Conservation (phyloP, 1,140 invertebrate genomes). For the Zophobas morio region DNA sequence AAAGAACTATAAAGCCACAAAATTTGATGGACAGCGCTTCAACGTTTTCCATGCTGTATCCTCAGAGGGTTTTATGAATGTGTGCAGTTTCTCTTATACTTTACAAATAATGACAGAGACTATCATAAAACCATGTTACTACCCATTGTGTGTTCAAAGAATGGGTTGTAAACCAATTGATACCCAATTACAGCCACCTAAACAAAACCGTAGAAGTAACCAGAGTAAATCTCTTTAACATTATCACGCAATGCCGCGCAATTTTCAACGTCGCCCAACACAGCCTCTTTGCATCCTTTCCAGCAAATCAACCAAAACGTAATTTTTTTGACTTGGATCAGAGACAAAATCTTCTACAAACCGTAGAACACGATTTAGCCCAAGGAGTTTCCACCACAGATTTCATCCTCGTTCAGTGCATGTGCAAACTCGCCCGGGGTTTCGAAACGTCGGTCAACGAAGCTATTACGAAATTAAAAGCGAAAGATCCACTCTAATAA, state of each 20-base stretch:
- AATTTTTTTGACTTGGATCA: slow-evolving; percentile 85
- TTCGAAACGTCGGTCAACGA: slow-evolving; percentile 74
- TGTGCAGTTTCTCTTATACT: too few species aligned
- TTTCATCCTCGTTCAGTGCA: slow-evolving; percentile 91
- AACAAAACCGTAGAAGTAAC: slow-evolving; percentile 91
- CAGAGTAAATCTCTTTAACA: slow-evolving; percentile 95
- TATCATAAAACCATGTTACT: too few species aligned
- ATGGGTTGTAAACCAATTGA: too few species aligned
- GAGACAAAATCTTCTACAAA: slow-evolving; percentile 85
- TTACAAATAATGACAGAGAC: too few species aligned
- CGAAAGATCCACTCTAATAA: slow-evolving; percentile 81
- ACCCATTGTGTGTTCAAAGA: too few species aligned
- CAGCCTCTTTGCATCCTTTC: slow-evolving; percentile 62
- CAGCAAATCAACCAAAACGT: slow-evolving; percentile 78
- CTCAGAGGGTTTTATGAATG: too few species aligned
- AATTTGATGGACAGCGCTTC: too few species aligned
- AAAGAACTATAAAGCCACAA: too few species aligned
- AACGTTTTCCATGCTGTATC: too few species aligned
- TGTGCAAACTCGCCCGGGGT: slow-evolving; percentile 83
- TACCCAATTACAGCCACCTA: slow-evolving; percentile 71
- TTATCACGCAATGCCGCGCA: slow-evolving; percentile 94
- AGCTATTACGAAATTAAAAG: slow-evolving; percentile 78
- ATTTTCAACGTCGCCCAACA: slow-evolving; percentile 89
- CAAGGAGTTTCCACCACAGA: slow-evolving; percentile 81
- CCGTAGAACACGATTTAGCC: slow-evolving; percentile 81